Conservation (phyloP, 2,797 vertebrate species). For the Enteromius anoplus region DNA sequence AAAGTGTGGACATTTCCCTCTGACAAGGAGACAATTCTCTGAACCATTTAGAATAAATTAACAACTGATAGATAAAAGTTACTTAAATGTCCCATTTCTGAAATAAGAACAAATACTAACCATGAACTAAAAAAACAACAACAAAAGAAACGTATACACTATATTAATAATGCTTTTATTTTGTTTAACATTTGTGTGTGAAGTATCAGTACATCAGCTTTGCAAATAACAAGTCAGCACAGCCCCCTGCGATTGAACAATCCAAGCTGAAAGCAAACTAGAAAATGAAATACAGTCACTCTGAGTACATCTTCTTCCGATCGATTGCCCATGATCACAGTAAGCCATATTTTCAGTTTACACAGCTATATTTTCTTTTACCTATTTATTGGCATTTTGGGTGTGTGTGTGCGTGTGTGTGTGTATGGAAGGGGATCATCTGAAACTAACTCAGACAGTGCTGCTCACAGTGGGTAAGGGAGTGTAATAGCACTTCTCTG, state of each 20-base stretch:
- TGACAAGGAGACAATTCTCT: background rate
- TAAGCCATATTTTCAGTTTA: slow-evolving; percentile 29
- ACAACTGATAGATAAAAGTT: background rate
- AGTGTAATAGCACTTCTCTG: slow-evolving; percentile 93
- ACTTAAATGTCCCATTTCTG: too few species aligned
- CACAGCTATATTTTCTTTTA: slow-evolving; percentile 19
- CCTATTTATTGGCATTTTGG: slow-evolving; percentile 10
- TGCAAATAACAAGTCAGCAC: slow-evolving; percentile 11
- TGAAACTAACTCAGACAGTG: slow-evolving; percentile 86
- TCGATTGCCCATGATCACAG: slow-evolving; percentile 2
- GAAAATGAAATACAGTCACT: slow-evolving; percentile 24
- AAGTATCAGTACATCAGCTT: slow-evolving; percentile 22
- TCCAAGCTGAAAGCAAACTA: slow-evolving; percentile 15
- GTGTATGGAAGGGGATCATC: slow-evolving; percentile 25
- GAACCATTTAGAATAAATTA: background rate
- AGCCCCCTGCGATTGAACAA: slow-evolving; percentile 20
- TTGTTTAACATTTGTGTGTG: background rate
- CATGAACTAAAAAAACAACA: background rate
- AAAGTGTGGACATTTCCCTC: background rate
- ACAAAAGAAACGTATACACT: background rate
- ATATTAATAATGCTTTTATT: background rate
- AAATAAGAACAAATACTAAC: background rate
- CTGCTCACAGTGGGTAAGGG: slow-evolving; percentile 94
- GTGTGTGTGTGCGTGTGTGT: background rate
- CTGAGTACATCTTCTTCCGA: slow-evolving; percentile 18